These are phyloP conservation scores for Argya squamiceps DNA, from an alignment of 2,797 vertebrate species.

Conservation along the genomic window DNA sequence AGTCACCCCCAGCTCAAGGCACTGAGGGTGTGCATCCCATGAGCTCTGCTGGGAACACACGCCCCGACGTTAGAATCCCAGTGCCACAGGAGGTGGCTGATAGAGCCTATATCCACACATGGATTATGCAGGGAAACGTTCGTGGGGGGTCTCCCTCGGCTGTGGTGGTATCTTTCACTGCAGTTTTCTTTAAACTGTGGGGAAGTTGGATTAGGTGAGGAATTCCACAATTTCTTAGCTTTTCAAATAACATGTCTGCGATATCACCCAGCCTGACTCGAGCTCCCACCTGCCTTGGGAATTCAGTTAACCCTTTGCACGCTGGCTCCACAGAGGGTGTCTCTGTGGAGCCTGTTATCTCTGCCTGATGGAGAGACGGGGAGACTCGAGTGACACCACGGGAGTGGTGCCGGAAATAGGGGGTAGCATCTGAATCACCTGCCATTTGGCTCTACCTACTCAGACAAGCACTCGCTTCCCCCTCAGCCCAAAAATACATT, in stretches of 20 bases:
- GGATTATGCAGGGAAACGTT: background rate
- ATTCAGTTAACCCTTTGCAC: conserved; percentile 52
- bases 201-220: conserved; percentile 74
- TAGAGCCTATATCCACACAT: background rate
- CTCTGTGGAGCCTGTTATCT: background rate
- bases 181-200: conserved; percentile 70
- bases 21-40: background rate
- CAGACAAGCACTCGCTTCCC: background rate
- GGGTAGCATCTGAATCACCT: conserved; percentile 50
- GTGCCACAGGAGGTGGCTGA: rapidly evolving
- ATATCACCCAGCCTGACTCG: conserved; percentile 41
- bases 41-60: background rate
- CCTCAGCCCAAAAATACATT: conserved; percentile 60
- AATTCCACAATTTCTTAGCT: conserved; percentile 71
- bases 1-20: background rate
- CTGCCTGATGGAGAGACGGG: background rate
- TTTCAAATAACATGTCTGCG: conserved; percentile 71
- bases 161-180: background rate
- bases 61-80: background rate
- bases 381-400: background rate
- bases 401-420: background rate
- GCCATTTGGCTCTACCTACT: conserved; percentile 59
- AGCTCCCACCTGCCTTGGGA: conserved; percentile 59
- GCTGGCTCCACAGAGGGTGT: background rate
- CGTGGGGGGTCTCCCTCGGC: conserved; percentile 36